Evolutionary conservation across 2,113 vertebrate genomes (phyloP), one percentile per base, ranked within the genome.

Genomic region (Nettapus auritus): DNA sequence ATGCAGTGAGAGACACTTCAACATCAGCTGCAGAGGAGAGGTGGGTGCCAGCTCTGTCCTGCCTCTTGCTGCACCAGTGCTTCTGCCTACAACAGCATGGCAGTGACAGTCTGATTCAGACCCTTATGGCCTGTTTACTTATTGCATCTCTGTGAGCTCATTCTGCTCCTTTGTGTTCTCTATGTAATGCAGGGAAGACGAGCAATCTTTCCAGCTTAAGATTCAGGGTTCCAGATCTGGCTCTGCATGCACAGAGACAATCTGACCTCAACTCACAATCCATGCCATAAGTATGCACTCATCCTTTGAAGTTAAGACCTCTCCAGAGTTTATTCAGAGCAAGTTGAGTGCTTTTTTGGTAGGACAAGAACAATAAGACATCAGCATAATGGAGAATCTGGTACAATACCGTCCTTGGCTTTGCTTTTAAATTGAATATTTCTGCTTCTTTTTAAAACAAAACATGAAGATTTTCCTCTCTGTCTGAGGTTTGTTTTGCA

Each of bases 371-470:
- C 22, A 63, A 19, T 42, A 19, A 86, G 16, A 4, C 36, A 67
- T 33, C n/a, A 60, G 33, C 19, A 56, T 34, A 89, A 89, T n/a
- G 62, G 48, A 88, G 73, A 86, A 63, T 23, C 15, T 1, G 2
- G 33, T 34, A 23, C 8, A 82, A 50, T 76, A 69, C 46, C 62
- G 5, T n/a, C 56, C 57, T 68, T 75, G 18, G 55, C 55, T 93
- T 80, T 73, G 28, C 15, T 85, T 85, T 77, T 66, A 67, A 82
- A 40, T 59, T 1, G 33, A 94, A 73, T 42, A 74, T 21, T 84
- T 88, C 52, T 81, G 13, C 21, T 92, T 89, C 14, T 20, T 71
- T 74, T 90, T 40, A 68, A 94, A 94, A 90, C 20, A 86, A 87
- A 95, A 68, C 21, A 59, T 1, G 31, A 66, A 50, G 29, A 38